phyloP scores from a whole-genome alignment of 1,140 invertebrate species.

The Ceratosolen solmsi region DNA sequence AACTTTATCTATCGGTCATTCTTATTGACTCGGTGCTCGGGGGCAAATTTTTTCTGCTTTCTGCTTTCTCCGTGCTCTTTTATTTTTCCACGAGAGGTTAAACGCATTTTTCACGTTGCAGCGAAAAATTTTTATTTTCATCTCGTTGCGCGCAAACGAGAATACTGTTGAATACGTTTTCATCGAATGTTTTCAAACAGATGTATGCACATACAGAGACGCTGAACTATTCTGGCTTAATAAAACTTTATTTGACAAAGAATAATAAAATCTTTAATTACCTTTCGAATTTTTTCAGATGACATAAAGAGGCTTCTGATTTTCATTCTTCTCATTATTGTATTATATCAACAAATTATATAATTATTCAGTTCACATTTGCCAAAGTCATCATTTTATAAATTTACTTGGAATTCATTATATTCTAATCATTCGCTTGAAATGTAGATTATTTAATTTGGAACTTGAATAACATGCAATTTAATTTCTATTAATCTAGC shows the following conservation, averaged over 20 bases:
- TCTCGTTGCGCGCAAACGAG: background rate
- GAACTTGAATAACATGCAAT: too few relatives aligned
- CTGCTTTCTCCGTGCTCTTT: background rate
- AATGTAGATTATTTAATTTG: too few relatives aligned
- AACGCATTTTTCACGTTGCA: slow-evolving; percentile 16
- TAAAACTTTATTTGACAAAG: slow-evolving; percentile 20
- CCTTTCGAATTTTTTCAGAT: background rate
- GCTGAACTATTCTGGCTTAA: background rate
- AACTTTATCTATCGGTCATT: slow-evolving; percentile 34
- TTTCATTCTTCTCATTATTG: background rate
- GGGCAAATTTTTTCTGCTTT: background rate
- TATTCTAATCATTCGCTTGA: too few relatives aligned
- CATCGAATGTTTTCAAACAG: slow-evolving; percentile 21
- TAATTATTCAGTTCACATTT: too few relatives aligned
- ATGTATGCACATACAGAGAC: background rate
- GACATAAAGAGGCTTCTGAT: too few relatives aligned
- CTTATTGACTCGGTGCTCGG: slow-evolving; percentile 24
- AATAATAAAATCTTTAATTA: background rate
- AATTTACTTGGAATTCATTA: too few relatives aligned
- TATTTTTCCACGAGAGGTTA: background rate
- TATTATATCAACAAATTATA: too few relatives aligned
- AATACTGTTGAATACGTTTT: slow-evolving; percentile 17
- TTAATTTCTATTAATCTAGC: too few relatives aligned
- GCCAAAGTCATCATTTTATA: too few relatives aligned
- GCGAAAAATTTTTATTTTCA: slow-evolving; percentile 10